phyloP scores from a whole-genome alignment of 2,797 vertebrate species.

The Pelochelys cantorii region DNA sequence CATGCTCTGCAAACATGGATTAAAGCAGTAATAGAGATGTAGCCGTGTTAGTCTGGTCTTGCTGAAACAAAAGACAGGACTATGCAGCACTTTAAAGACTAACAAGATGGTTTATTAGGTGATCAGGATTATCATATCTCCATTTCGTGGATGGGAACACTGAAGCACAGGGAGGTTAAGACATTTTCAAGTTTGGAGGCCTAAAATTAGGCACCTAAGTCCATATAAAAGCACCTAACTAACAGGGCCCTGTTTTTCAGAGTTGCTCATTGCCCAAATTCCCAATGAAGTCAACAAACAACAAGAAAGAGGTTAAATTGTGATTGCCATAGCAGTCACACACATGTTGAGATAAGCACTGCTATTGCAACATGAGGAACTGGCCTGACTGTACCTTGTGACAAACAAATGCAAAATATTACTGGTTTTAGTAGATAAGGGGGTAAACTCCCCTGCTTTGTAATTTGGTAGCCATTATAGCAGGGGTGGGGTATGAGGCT shows the following conservation, averaged over 20 bases:
- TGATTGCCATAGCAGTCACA: neutral
- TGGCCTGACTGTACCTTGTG: neutral
- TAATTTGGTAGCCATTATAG: too few species aligned
- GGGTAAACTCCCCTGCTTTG: neutral
- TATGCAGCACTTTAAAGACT: too few species aligned
- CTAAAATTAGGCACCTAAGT: neutral
- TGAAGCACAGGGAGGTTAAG: neutral
- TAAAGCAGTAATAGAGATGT: too few species aligned
- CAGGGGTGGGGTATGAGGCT: too few species aligned
- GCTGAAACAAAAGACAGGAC: too few species aligned
- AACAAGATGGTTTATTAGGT: too few species aligned
- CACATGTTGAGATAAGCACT: neutral
- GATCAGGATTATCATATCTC: neutral
- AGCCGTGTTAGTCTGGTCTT: too few species aligned
- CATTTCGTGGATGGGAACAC: neutral
- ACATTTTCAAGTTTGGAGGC: neutral
- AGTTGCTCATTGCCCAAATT: neutral
- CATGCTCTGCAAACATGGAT: neutral
- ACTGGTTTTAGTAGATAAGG: neutral
- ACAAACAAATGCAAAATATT: neutral
- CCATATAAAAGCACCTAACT: neutral
- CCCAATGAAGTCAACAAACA: neutral
- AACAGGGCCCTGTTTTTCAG: neutral
- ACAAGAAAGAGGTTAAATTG: neutral
- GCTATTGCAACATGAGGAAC: rapidly evolving